Evolutionary conservation across 2,113 vertebrate species (phyloP).

Genomic region (Jaculus jaculus): DNA sequence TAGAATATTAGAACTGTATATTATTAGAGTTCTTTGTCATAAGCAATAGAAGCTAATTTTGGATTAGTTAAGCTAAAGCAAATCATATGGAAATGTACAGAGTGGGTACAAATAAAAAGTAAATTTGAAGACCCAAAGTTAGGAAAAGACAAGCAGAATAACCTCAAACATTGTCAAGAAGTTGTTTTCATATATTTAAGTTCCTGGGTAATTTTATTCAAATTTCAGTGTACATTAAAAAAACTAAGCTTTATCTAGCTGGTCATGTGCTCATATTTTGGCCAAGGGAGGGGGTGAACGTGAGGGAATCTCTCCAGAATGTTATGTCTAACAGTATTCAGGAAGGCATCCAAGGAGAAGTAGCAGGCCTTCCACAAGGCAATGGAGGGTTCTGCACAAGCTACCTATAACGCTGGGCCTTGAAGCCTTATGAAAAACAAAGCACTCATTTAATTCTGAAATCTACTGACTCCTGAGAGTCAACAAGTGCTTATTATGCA

Average conservation of each 20-base stretch:
- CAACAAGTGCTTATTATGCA: background rate
- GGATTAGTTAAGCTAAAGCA: background rate
- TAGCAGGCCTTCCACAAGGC: background rate
- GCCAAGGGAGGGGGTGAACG: accelerated
- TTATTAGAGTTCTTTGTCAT: slow-evolving; percentile 1
- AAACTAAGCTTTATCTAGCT: background rate
- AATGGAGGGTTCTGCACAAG: background rate
- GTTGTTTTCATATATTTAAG: background rate
- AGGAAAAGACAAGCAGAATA: background rate
- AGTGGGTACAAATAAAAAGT: background rate
- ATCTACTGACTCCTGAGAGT: background rate
- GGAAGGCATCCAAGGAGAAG: background rate
- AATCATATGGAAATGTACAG: background rate
- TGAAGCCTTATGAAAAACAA: background rate
- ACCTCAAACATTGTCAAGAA: background rate
- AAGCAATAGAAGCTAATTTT: slow-evolving; percentile 10
- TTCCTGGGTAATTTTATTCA: background rate
- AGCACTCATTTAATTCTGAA: background rate
- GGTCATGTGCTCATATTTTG: background rate
- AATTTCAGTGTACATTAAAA: slow-evolving; percentile 8
- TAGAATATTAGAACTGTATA: background rate
- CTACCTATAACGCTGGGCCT: background rate
- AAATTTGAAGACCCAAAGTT: background rate
- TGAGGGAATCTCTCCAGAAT: background rate
- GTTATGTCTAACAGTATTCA: background rate